A percentile compares a stretch with the other conserved stretches of the same genome.
Conservation (phyloP, 2,113 vertebrate species). For the Sinocyclocheilus anshuiensis region DNA sequence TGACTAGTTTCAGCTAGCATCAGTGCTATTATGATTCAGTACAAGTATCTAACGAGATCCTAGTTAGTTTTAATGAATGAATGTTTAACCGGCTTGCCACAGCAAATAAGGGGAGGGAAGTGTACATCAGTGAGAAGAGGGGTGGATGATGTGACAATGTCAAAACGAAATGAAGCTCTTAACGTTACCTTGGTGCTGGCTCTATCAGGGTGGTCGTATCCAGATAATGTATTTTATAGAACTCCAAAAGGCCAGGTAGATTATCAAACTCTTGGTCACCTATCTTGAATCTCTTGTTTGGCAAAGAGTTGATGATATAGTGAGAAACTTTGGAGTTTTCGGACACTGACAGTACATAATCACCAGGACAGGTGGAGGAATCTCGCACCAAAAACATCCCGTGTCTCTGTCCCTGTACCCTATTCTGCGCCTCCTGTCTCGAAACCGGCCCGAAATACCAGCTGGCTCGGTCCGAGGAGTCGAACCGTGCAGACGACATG, state of each 20-base stretch:
- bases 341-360: conserved; percentile 96
- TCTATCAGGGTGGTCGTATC: conserved; percentile 98
- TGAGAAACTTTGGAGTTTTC: conserved; percentile 84
- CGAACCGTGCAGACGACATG: conserved; percentile 91
- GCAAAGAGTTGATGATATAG: conserved; percentile 97
- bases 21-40: background rate
- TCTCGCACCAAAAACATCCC: conserved; percentile 96
- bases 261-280: conserved; percentile 97
- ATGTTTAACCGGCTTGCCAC: background rate
- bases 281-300: conserved; percentile 95
- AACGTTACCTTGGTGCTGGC: conserved; percentile 86
- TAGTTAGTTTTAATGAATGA: background rate
- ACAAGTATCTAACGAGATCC: background rate
- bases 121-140: background rate
- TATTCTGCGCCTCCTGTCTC: conserved; percentile 89
- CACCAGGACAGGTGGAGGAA: conserved; percentile 95
- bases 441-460: conserved; percentile 97
- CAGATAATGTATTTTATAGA: conserved; percentile 99
- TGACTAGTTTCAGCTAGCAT: background rate
- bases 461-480: conserved; percentile 89
- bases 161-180: conserved; percentile 44
- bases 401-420: conserved; percentile 93
- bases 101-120: background rate
- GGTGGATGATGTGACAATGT: background rate
- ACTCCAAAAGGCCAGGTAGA: conserved; percentile 91